Evolutionary conservation across 2,888 invertebrate genomes (phyloP), one percentile per base, ranked within the genome.

Genomic region (Orchesella flavescens): DNA sequence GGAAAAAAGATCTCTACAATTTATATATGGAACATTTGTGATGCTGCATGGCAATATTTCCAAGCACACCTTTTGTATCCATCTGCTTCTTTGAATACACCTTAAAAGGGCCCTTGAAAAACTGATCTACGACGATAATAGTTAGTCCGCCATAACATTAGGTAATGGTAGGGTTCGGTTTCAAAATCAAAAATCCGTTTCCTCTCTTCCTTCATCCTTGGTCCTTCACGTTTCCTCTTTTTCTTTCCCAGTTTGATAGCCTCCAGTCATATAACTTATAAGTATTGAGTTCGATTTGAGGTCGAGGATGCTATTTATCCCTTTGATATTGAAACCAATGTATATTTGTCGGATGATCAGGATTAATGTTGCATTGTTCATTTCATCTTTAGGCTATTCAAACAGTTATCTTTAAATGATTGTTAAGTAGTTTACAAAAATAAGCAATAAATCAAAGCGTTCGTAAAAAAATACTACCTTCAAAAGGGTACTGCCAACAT

Each of bases 141-240:
- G 7, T 34, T 34, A 4, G 34, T 4, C n/a, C n/a, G 13, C 15
- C n/a, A 7, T 13, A 55, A 17, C 55, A 19, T 63, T 55, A 57
- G 17, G 24, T 75, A 75, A 49, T 65, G 49, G 7, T n/a, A 53
- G 49, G 75, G 21, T 65, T 65, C 34, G 3, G 9, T 46, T 75
- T 75, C 43, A 53, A 65, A 75, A 34, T 34, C 34, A 12, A 75
- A 57, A 53, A 75, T 75, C 75, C 53, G 53, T 17, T 63, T 75
- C 75, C 75, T 75, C 53, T 63, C 24, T 21, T 44, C 43, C 12
- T 13, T 46, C 53, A 23, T 53, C 10, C 43, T 21, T 34, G 34
- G 34, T 4, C 3, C 34, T 34, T 34, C 7, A 7, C 34, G 34
- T 0, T 23, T 69, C 53, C 53, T 69, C 61, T 49, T 12, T 43